Conservation (phyloP, 1,140 invertebrate species). For the Lasioglossum albipes region DNA sequence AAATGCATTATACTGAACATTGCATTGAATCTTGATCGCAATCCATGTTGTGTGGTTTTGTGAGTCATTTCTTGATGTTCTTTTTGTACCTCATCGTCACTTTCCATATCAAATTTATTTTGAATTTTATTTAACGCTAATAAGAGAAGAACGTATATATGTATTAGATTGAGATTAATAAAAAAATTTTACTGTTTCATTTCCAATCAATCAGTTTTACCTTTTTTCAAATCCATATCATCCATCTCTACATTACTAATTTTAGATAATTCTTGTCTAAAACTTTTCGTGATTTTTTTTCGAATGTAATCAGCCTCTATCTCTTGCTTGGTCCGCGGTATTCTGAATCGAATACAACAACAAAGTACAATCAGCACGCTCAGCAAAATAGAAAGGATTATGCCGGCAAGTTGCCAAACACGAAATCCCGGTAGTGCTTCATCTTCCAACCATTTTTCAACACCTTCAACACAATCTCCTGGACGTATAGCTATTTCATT, state of each 20-base stretch:
- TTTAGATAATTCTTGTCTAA: constrained; percentile 88
- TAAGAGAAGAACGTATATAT: constrained; percentile 14
- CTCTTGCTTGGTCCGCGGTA: constrained; percentile 95
- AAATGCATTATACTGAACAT: constrained; percentile 70
- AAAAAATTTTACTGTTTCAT: not conserved
- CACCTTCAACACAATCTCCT: constrained; percentile 63
- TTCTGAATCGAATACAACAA: constrained; percentile 91
- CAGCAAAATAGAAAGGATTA: constrained; percentile 73
- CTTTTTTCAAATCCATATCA: constrained; percentile 89
- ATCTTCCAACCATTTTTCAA: constrained; percentile 74
- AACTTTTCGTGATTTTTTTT: constrained; percentile 90
- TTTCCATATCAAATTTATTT: constrained; percentile 77
- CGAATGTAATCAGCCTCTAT: constrained; percentile 94
- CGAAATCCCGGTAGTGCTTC: constrained; percentile 72
- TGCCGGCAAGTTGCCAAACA: constrained; percentile 75
- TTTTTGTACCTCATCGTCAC: constrained; percentile 67
- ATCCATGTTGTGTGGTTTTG: constrained; percentile 41
- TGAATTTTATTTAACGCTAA: constrained; percentile 80
- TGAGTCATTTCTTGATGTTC: constrained; percentile 58
- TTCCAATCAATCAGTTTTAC: constrained; percentile 76
- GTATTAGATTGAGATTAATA: constrained; percentile 1
- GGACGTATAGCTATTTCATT: constrained; percentile 59
- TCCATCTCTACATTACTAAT: constrained; percentile 93
- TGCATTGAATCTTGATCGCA: constrained; percentile 68
- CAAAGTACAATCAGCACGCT: constrained; percentile 86